Percentiles rank a stretch among this genome's conserved stretches.
phyloP scores from a whole-genome alignment of 2,797 vertebrate species.

The Hephaestus fuliginosus region DNA sequence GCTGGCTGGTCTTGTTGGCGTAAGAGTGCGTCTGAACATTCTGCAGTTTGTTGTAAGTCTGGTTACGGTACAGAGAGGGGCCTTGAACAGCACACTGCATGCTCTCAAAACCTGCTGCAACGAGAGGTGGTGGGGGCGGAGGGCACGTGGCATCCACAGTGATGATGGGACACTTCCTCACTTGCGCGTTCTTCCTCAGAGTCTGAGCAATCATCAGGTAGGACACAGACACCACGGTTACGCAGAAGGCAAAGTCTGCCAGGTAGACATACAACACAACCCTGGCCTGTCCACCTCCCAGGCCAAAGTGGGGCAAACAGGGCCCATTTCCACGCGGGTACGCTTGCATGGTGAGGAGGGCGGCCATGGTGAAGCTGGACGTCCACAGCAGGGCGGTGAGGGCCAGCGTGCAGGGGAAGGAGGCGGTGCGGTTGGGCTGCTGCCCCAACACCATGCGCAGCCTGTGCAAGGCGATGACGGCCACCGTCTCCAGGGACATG shows the following conservation, averaged over 20 bases:
- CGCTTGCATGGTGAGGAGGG: conserved; percentile 90
- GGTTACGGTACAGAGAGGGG: conserved; percentile 92
- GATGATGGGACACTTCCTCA: conserved; percentile 88
- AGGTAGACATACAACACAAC: conserved; percentile 92
- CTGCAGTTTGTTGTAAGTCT: conserved; percentile 91
- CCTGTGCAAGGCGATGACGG: conserved; percentile 94
- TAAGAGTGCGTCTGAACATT: conserved; percentile 87
- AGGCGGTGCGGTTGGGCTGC: conserved; percentile 91
- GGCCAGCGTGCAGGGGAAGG: conserved; percentile 91
- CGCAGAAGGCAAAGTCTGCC: conserved; percentile 94
- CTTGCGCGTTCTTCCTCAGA: conserved; percentile 91
- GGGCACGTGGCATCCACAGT: conserved; percentile 87
- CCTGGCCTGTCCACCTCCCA: conserved; percentile 84
- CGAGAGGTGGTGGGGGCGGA: conserved; percentile 83
- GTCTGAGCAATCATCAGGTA: conserved; percentile 95
- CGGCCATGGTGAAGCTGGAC: conserved; percentile 94
- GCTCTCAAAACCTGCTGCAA: conserved; percentile 83
- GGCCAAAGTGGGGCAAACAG: conserved; percentile 93
- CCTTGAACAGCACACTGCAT: conserved; percentile 85
- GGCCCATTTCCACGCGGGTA: conserved; percentile 87
- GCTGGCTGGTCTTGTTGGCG: conserved; percentile 78
- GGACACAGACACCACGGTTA: conserved; percentile 92
- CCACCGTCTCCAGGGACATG: conserved; percentile 97
- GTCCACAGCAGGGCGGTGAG: conserved; percentile 95
- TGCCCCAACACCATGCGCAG: conserved; percentile 96